A percentile compares a stretch with the other conserved stretches of the same genome.
phyloP scores from a whole-genome alignment of 1,140 invertebrate species.

The Geopemphigus sp. region DNA sequence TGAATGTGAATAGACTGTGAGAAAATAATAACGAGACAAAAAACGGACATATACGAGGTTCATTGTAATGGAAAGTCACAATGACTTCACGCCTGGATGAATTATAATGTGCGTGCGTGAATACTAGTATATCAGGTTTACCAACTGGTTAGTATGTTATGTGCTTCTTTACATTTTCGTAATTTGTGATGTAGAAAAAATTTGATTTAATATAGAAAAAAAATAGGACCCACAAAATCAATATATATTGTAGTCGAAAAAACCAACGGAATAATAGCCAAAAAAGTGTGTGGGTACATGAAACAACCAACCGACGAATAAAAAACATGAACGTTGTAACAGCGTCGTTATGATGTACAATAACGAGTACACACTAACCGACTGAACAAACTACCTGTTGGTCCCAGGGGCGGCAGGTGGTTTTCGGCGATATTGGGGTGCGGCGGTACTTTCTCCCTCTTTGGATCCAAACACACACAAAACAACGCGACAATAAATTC shows the following conservation, averaged over 20 bases:
- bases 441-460: background rate
- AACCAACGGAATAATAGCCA: background rate
- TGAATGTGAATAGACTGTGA: slow-evolving; percentile 42
- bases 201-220: background rate
- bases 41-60: slow-evolving; percentile 29
- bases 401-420: slow-evolving; percentile 33
- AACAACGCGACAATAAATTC: slow-evolving; percentile 17
- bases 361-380: background rate
- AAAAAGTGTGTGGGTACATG: background rate
- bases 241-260: background rate
- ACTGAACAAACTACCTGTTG: slow-evolving; percentile 35
- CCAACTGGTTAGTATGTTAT: slow-evolving; percentile 20
- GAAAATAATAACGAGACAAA: slow-evolving; percentile 34
- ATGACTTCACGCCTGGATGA: slow-evolving; percentile 45
- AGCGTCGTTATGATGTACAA: background rate
- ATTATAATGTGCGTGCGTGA: slow-evolving; percentile 13
- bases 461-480: background rate
- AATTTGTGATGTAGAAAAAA: too few relatives aligned
- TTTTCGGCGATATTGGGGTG: slow-evolving; percentile 32
- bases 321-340: background rate
- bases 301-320: background rate
- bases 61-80: slow-evolving; percentile 49
- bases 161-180: background rate
- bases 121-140: slow-evolving; percentile 27
- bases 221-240: background rate